Base-by-base conservation (phyloP, 2,797 vertebrate genomes). In the Oceanodroma leucorhoa region DNA sequence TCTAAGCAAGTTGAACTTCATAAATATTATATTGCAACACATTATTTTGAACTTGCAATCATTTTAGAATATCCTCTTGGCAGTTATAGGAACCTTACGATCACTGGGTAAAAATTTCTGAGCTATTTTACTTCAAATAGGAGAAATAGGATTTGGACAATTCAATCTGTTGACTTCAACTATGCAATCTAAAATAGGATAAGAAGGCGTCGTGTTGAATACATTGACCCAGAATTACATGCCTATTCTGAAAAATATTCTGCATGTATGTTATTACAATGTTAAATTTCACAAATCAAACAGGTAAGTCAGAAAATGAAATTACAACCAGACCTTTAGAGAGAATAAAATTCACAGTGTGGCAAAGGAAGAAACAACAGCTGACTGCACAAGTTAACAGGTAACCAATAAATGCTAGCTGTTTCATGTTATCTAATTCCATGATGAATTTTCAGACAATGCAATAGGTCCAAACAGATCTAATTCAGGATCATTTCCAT, bases 21-120 rank as follows among this genome's bases (percentile, higher is more conserved):
- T 83, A 94, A 95, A 92, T 96, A 78, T 88, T 83, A 93, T 48
- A 91, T 83, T 88, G 79, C 80, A 91, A 86, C 61, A 88, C 65
- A 94, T 93, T 89, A 90, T 92, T 94, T 93, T 88, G 66, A 90
- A 54, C 65, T 79, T 0, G 2, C 54, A 93, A 83, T 93, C 87
- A 88, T 84, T 94, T 97, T 43, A 88, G 43, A 83, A 69, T 78
- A 94, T 69, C 58, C 18, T 72, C 43, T 82, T 13, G 2, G 90
- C 85, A 79, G 77, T 91, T 90, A 86, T 5, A 83, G 51, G 66
- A 88, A 61, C 20, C 30, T 75, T 66, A 62, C 2, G 0, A 95
- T 70, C 41, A 66, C 22, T 45, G 41, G 41, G 45, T 57, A 65
- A 93, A 93, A 90, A 53, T 2, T 77, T 92, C 72, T 57, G 36